A percentile compares a stretch with the other conserved stretches of the same genome.
These are phyloP conservation scores for Synanthedon myopaeformis DNA, from an alignment of 2,888 invertebrate genomes.

Conservation along the genomic window DNA sequence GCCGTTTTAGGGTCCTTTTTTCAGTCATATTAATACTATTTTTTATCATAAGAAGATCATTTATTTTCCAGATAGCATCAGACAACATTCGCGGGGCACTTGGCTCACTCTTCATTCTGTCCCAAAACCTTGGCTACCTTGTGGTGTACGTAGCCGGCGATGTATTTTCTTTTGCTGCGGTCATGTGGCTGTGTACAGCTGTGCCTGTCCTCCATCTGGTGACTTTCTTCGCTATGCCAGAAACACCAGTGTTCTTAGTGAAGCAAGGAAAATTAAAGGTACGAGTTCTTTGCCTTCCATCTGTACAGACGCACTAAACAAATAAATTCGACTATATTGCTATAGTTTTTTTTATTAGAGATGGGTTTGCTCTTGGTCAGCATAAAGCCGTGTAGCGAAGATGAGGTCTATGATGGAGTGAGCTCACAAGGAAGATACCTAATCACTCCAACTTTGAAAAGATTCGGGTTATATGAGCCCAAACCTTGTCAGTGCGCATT, in stretches of 20 bases:
- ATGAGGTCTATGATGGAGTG: too few species aligned
- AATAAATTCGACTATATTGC: not conserved
- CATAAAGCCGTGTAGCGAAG: too few species aligned
- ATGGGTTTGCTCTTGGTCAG: too few species aligned
- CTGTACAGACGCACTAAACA: not conserved
- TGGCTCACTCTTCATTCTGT: slow-evolving; percentile 58
- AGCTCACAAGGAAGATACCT: too few species aligned
- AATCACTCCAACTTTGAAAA: too few species aligned
- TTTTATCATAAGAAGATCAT: too few species aligned
- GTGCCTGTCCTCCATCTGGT: slow-evolving; percentile 47
- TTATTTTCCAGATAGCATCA: slow-evolving; percentile 40
- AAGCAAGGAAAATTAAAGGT: slow-evolving; percentile 59
- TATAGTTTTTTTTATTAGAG: too few species aligned
- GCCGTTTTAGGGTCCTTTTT: too few species aligned
- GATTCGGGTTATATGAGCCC: too few species aligned
- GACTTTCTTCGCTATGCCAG: slow-evolving; percentile 54
- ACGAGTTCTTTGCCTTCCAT: slow-evolving; percentile 4
- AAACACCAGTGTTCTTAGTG: slow-evolving; percentile 58
- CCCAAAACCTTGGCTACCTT: slow-evolving; percentile 58
- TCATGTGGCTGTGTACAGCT: slow-evolving; percentile 53
- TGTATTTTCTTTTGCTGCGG: slow-evolving; percentile 40
- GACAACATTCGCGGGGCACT: slow-evolving; percentile 58
- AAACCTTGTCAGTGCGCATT: too few species aligned
- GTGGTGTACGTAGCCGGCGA: slow-evolving; percentile 58
- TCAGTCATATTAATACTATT: too few species aligned